A percentile compares a stretch with the other conserved stretches of the same genome.
Evolutionary conservation across 2,113 vertebrate genomes (phyloP).

Genomic region (Syngnathus scovelli): DNA sequence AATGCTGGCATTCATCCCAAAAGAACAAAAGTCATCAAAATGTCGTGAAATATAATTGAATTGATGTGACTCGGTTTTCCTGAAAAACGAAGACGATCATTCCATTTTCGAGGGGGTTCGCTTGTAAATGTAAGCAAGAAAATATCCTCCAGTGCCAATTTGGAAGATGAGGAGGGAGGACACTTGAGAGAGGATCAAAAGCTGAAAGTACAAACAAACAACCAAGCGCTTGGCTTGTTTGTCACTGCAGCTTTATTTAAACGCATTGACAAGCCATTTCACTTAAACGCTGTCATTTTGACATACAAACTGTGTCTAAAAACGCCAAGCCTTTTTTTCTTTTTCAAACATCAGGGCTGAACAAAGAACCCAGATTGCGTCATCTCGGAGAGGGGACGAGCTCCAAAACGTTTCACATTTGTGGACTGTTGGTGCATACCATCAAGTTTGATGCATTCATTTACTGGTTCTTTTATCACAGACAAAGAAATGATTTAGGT

Average conservation of each 20-base stretch:
- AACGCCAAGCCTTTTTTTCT: neutral
- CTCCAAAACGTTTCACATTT: neutral
- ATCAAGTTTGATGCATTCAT: too few species aligned
- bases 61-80: too few species aligned
- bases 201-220: neutral
- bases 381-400: neutral
- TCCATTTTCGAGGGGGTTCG: too few species aligned
- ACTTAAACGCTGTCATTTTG: constrained; percentile 36
- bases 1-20: neutral
- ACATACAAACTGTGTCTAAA: constrained; percentile 19
- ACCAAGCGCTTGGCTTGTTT: constrained; percentile 1
- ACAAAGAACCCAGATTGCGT: constrained; percentile 12
- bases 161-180: neutral
- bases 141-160: too few species aligned
- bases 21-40: too few species aligned
- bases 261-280: constrained; percentile 58
- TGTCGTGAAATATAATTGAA: too few species aligned
- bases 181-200: neutral
- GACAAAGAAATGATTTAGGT: too few species aligned
- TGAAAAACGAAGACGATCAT: too few species aligned
- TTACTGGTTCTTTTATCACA: too few species aligned
- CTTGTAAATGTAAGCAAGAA: too few species aligned
- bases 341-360: constrained; percentile 27
- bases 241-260: constrained; percentile 59
- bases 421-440: neutral